Conservation (phyloP, 2,797 vertebrate species). For the Lacerta bilineata region DNA sequence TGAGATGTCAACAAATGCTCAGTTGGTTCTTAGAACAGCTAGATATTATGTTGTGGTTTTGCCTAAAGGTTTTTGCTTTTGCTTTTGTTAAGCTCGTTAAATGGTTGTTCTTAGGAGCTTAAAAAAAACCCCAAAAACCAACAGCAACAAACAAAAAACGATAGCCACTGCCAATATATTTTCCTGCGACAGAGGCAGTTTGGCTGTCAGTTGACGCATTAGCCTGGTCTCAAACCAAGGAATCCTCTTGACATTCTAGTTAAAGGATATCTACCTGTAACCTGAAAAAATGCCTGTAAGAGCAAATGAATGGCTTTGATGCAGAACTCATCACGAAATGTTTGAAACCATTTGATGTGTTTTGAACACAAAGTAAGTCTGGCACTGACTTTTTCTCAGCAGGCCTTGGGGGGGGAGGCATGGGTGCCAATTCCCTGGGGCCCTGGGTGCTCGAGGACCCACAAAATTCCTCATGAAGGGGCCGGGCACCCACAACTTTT, state of each 20-base stretch:
- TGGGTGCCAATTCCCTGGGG: too few relatives aligned
- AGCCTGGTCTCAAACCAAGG: neutral
- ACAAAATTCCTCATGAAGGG: too few relatives aligned
- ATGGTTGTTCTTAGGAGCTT: neutral
- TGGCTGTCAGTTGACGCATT: neutral
- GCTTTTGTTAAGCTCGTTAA: neutral
- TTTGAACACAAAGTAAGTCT: too few relatives aligned
- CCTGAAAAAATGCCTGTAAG: neutral
- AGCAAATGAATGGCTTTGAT: neutral
- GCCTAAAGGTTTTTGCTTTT: neutral
- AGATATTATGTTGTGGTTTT: neutral
- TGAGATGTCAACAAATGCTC: neutral
- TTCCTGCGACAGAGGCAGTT: neutral
- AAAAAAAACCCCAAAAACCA: too few relatives aligned
- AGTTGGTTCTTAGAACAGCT: neutral
- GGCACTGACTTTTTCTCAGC: too few relatives aligned
- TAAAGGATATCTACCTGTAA: neutral
- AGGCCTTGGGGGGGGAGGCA: too few relatives aligned
- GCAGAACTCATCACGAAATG: fast-evolving
- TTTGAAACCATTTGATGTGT: neutral
- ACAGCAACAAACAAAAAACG: too few relatives aligned
- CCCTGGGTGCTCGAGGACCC: too few relatives aligned
- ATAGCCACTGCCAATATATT: neutral
- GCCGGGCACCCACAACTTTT: too few relatives aligned
- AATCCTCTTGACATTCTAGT: neutral